Percentiles rank a stretch among this genome's conserved stretches.
phyloP scores from a whole-genome alignment of 2,797 vertebrate species.

The Pteronotus mesoamericanus region DNA sequence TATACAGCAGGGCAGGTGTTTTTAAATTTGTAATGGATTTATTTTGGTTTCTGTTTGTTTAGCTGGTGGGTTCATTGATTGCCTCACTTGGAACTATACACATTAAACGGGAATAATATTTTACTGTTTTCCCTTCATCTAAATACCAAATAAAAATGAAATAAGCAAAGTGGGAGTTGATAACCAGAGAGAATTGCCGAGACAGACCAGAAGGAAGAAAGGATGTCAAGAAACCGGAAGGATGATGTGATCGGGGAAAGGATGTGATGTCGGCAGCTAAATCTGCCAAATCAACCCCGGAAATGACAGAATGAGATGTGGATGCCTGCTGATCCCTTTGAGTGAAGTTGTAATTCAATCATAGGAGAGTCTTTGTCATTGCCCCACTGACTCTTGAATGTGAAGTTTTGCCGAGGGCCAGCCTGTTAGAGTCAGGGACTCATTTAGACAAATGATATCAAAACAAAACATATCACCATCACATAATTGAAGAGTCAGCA shows the following conservation, averaged over 20 bases:
- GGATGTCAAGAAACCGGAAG: neutral
- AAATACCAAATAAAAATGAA: neutral
- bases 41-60: neutral
- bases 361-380: accelerated
- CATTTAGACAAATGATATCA: neutral
- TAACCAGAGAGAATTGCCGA: neutral
- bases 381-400: accelerated
- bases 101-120: neutral
- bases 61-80: neutral
- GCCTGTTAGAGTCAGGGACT: neutral
- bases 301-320: neutral
- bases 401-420: neutral
- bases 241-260: neutral
- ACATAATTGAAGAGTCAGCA: neutral
- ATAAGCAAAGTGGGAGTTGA: neutral
- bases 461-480: neutral
- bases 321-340: neutral
- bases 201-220: neutral
- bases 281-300: neutral
- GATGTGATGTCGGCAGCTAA: neutral
- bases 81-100: neutral
- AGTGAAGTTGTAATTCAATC: neutral
- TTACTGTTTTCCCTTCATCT: neutral
- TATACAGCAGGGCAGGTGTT: neutral
- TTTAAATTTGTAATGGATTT: neutral